Conservation (phyloP, 1,140 invertebrate species). For the Lamellibrachia luymesi region DNA sequence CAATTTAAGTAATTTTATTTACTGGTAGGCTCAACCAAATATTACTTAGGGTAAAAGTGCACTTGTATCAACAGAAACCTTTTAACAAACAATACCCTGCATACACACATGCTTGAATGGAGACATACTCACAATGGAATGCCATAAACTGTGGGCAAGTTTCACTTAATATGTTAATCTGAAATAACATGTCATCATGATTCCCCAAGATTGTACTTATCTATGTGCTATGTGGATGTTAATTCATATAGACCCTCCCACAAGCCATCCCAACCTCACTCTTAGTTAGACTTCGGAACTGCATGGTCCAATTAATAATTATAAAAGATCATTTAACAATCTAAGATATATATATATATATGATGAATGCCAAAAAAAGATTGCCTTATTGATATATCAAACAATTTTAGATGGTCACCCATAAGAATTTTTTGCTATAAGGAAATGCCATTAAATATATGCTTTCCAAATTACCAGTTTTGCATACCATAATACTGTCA, state of each 20-base stretch:
- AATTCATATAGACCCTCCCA: neutral
- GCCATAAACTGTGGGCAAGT: neutral
- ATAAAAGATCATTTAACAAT: too few relatives aligned
- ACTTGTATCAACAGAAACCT: neutral
- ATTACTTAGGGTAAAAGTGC: too few relatives aligned
- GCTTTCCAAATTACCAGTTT: neutral
- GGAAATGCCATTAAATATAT: neutral
- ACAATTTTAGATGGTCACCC: too few relatives aligned
- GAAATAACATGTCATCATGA: neutral
- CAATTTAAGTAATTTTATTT: neutral
- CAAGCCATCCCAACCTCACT: neutral
- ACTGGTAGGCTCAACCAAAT: too few relatives aligned
- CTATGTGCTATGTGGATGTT: neutral
- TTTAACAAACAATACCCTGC: neutral
- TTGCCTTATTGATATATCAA: neutral
- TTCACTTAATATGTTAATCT: neutral
- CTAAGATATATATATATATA: too few relatives aligned
- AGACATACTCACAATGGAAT: neutral
- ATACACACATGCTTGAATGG: neutral
- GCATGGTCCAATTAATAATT: neutral
- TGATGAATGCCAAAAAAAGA: neutral
- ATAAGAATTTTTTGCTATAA: neutral
- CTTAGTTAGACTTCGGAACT: neutral
- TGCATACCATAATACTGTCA: neutral
- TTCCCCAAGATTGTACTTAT: neutral